Percentiles rank a stretch among this genome's conserved stretches.
phyloP scores from a whole-genome alignment of 2,113 vertebrate species.

The Mugil cephalus region DNA sequence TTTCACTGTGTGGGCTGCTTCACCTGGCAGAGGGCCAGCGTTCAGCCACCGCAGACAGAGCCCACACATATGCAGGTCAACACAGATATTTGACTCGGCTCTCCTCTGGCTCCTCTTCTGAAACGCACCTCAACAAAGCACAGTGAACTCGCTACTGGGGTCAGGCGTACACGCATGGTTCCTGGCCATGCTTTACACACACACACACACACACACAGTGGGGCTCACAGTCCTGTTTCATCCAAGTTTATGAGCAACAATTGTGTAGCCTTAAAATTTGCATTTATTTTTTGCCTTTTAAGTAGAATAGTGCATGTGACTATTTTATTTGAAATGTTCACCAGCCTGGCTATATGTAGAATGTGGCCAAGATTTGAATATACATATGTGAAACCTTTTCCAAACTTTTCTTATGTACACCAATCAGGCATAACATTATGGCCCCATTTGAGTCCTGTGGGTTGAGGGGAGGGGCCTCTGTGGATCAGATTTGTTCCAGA shows the following conservation, averaged over 20 bases:
- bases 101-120: constrained; percentile 42
- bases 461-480: too few relatives aligned
- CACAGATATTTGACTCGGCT: constrained; percentile 62
- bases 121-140: constrained; percentile 24
- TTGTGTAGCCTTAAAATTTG: not conserved
- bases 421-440: too few relatives aligned
- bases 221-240: not conserved
- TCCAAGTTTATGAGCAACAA: not conserved
- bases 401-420: too few relatives aligned
- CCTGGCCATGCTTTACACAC: not conserved
- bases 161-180: not conserved
- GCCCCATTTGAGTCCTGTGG: too few relatives aligned
- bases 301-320: not conserved
- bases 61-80: constrained; percentile 53
- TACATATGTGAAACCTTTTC: not conserved
- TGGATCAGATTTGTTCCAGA: too few relatives aligned
- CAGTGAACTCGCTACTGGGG: constrained; percentile 26
- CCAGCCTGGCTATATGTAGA: not conserved
- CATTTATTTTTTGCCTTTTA: too few relatives aligned
- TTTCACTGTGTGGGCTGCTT: constrained; percentile 64
- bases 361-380: constrained; percentile 3
- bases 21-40: constrained; percentile 56
- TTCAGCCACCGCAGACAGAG: constrained; percentile 53
- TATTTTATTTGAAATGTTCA: constrained; percentile 4
- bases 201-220: constrained; percentile 14